Conservation (phyloP, 2,113 vertebrate species). For the Emberiza fucata region DNA sequence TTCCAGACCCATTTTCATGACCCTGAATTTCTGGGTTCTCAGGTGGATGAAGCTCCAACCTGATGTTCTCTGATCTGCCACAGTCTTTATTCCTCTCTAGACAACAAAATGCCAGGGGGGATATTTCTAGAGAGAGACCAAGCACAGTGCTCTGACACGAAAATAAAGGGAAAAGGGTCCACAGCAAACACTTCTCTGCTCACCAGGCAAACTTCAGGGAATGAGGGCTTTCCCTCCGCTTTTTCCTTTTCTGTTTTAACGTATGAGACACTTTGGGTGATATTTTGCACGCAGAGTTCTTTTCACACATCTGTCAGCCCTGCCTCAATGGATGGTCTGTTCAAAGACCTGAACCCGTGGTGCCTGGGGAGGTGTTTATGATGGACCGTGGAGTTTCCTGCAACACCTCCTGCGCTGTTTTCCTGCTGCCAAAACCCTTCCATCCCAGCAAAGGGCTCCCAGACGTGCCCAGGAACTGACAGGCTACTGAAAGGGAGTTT, state of each 20-base stretch:
- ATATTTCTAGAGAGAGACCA: not conserved
- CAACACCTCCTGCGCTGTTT: not conserved
- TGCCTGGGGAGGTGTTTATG: conserved; percentile 36
- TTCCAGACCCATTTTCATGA: not conserved
- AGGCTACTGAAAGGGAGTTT: conserved; percentile 45
- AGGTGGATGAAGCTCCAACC: not conserved
- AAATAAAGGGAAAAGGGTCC: not conserved
- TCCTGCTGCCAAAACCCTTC: conserved; percentile 18
- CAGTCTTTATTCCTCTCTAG: not conserved
- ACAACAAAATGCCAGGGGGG: not conserved
- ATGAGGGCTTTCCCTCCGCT: not conserved
- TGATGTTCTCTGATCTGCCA: not conserved
- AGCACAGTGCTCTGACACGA: not conserved
- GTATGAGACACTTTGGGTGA: not conserved
- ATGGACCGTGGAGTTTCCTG: conserved; percentile 38
- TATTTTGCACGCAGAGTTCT: not conserved
- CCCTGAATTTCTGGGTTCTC: not conserved
- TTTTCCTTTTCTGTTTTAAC: not conserved
- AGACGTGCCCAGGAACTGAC: not conserved
- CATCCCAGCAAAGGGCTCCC: not conserved
- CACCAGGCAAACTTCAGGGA: not conserved
- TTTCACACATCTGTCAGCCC: not conserved
- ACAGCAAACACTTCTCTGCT: not conserved
- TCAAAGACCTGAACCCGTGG: not conserved
- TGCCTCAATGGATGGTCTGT: conserved; percentile 47